Evolutionary conservation across 2,888 invertebrate genomes (phyloP).

Genomic region (Watsonalla cultraria): DNA sequence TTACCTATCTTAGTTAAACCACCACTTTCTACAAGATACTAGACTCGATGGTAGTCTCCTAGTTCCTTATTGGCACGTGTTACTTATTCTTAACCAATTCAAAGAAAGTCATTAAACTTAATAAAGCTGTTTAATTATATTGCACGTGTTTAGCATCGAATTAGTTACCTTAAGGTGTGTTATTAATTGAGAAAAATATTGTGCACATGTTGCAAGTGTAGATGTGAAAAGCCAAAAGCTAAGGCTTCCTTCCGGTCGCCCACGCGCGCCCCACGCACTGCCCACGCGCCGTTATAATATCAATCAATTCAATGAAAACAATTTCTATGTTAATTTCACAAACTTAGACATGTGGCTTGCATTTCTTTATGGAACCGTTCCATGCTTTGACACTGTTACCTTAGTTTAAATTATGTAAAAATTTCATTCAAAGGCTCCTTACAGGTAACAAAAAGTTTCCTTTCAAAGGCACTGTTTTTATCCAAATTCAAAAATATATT

Average conservation of each 20-base stretch:
- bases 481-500: background rate
- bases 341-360: slow-evolving; percentile 24
- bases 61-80: no score
- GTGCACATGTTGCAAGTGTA: slow-evolving; percentile 24
- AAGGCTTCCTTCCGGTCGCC: slow-evolving; percentile 72
- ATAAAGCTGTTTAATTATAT: no score
- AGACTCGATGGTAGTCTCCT: no score
- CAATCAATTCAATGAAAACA: slow-evolving; percentile 57
- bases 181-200: background rate
- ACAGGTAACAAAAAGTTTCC: no score
- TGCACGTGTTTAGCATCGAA: no score
- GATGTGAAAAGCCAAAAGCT: slow-evolving; percentile 49
- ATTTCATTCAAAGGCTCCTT: no score
- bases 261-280: slow-evolving; percentile 52
- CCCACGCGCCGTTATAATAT: slow-evolving; percentile 49
- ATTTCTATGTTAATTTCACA: slow-evolving; percentile 48
- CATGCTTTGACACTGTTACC: background rate
- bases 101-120: no score
- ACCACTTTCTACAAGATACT: no score
- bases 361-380: slow-evolving; percentile 5
- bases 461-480: background rate
- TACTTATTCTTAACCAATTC: no score
- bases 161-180: background rate
- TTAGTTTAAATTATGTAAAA: no score
- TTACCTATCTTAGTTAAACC: no score